phyloP scores from a whole-genome alignment of 2,797 vertebrate species.

The Eospalax fontanierii region DNA sequence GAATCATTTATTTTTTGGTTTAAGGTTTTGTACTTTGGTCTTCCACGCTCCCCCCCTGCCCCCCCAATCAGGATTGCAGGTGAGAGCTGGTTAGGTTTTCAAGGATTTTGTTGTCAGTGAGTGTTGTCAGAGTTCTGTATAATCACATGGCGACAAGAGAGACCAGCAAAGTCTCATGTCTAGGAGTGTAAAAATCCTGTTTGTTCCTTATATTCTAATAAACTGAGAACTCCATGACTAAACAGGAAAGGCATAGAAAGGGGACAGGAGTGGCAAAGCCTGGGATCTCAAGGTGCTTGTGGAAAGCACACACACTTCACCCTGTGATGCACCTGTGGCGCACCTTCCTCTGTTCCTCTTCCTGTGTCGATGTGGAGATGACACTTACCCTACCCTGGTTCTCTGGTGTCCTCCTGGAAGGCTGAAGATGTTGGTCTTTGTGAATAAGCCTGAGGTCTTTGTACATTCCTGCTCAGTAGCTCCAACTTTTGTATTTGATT shows the following conservation, averaged over 20 bases:
- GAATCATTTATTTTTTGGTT: not conserved
- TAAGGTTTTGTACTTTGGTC: too few species aligned
- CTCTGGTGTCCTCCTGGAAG: slow-evolving; percentile 57
- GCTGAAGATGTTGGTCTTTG: slow-evolving; percentile 23
- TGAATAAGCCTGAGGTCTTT: slow-evolving; percentile 63
- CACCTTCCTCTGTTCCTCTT: not conserved
- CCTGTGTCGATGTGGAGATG: not conserved
- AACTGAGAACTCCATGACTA: not conserved
- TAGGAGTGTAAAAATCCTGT: slow-evolving; percentile 16
- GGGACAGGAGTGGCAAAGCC: too few species aligned
- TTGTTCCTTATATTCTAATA: slow-evolving; percentile 13
- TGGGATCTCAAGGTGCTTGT: too few species aligned
- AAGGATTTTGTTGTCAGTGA: slow-evolving; percentile 19
- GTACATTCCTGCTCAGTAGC: slow-evolving; percentile 26
- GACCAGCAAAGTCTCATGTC: not conserved
- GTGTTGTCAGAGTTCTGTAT: not conserved
- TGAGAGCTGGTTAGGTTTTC: slow-evolving; percentile 33
- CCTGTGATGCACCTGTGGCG: too few species aligned
- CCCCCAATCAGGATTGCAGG: not conserved
- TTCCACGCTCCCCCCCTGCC: too few species aligned
- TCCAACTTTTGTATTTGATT: slow-evolving; percentile 56
- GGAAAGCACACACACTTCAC: too few species aligned
- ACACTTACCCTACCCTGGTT: slow-evolving; percentile 1
- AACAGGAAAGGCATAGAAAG: not conserved
- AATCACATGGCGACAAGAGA: not conserved